Evolutionary conservation across 2,888 invertebrate genomes (phyloP).

Genomic region (Caenorhabditis becei): DNA sequence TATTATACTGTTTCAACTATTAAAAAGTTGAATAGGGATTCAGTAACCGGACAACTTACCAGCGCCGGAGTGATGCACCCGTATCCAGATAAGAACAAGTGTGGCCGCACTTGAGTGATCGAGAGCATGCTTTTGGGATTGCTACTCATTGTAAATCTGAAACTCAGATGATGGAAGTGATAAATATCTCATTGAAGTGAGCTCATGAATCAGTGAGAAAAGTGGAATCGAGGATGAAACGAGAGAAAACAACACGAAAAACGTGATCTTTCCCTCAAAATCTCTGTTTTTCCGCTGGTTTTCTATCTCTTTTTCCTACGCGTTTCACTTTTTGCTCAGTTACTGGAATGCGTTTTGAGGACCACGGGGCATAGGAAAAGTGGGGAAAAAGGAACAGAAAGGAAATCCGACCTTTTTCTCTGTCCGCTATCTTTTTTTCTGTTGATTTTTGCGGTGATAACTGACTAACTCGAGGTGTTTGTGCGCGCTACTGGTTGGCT

Average conservation of each 20-base stretch:
- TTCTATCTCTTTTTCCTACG: constrained; percentile 38
- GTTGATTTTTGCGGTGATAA: constrained; percentile 13
- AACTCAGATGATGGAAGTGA: background rate
- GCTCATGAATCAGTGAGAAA: constrained; percentile 19
- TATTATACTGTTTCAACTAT: constrained; percentile 71
- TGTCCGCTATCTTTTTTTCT: constrained; percentile 14
- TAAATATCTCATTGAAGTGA: constrained; percentile 4
- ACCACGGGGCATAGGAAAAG: constrained; percentile 4
- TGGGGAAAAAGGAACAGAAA: constrained; percentile 4
- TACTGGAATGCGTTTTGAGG: constrained; percentile 34
- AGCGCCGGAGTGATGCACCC: constrained; percentile 69
- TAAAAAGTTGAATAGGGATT: background rate
- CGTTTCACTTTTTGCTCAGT: constrained; percentile 20
- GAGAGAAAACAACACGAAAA: constrained; percentile 50
- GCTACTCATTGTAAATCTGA: constrained; percentile 19
- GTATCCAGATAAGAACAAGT: constrained; percentile 71
- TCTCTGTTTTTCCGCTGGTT: constrained; percentile 20
- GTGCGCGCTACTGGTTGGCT: constrained; percentile 48
- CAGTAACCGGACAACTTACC: too few relatives aligned
- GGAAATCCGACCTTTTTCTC: constrained; percentile 25
- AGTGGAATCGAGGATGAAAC: constrained; percentile 28
- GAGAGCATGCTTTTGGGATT: constrained; percentile 40
- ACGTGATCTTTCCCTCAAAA: constrained; percentile 48
- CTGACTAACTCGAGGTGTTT: constrained; percentile 32
- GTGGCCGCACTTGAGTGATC: constrained; percentile 68